Percentiles rank a stretch among this genome's conserved stretches.
These are phyloP conservation scores for Scyliorhinus canicula DNA, from an alignment of 2,797 vertebrate species.

Conservation along the genomic window DNA sequence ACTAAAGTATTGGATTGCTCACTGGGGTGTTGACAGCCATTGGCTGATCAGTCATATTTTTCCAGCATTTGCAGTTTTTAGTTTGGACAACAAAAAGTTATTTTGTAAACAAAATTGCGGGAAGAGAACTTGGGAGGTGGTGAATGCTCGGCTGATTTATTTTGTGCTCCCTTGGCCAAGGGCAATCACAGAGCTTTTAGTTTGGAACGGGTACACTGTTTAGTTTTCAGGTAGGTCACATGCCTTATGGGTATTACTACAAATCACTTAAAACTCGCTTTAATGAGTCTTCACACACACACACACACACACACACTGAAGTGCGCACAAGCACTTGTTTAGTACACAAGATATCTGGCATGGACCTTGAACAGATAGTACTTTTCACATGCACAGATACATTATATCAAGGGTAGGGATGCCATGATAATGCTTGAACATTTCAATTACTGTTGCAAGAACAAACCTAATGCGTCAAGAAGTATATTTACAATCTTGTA, in stretches of 20 bases:
- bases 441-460: not conserved
- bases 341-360: not conserved
- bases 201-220: not conserved
- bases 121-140: not conserved
- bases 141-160: not conserved
- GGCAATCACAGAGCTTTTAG: not conserved
- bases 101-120: not conserved
- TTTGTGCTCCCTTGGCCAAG: not conserved
- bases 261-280: not conserved
- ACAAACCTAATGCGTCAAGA: not conserved
- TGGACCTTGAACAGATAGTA: not conserved
- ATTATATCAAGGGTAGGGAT: constrained; percentile 4
- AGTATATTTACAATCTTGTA: not conserved
- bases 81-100: not conserved
- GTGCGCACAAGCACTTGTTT: constrained; percentile 7
- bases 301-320: not conserved
- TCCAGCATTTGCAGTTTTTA: not conserved
- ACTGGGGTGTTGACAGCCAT: not conserved
- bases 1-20: not conserved
- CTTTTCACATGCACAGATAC: not conserved
- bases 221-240: not conserved
- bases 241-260: not conserved
- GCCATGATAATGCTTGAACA: not conserved
- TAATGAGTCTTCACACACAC: not conserved
- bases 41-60: not conserved